These are phyloP conservation scores for Cnemophilus loriae DNA, from an alignment of 2,113 vertebrate genomes.

Conservation along the genomic window DNA sequence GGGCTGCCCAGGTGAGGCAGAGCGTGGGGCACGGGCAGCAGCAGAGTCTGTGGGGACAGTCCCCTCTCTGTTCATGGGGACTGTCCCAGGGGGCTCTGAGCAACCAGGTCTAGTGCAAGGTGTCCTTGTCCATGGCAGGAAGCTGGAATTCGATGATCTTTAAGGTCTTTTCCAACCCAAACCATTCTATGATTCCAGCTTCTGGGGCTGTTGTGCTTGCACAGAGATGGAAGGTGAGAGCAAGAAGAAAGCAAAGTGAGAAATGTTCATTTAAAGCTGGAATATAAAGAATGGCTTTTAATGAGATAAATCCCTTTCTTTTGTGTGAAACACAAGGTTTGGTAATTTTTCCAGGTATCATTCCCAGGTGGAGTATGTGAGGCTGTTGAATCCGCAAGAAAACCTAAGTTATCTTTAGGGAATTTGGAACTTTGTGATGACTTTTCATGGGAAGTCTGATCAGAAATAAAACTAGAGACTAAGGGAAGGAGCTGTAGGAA, in stretches of 20 bases:
- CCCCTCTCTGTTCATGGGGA: background rate
- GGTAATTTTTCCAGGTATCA: background rate
- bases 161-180: background rate
- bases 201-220: background rate
- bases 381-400: background rate
- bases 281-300: background rate
- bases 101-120: background rate
- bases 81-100: background rate
- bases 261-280: background rate
- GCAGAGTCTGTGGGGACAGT: background rate
- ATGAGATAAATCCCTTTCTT: background rate
- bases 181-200: background rate
- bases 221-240: background rate
- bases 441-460: background rate
- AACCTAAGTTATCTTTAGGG: background rate
- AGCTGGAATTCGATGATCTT: rapidly evolving
- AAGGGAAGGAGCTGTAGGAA: background rate
- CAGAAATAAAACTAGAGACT: background rate
- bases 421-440: background rate
- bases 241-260: background rate
- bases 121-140: background rate
- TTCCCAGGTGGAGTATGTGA: background rate
- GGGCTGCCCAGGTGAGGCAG: background rate
- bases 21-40: background rate
- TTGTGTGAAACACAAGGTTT: background rate